Evolutionary conservation across 2,797 vertebrate genomes (phyloP).

Genomic region (Urosaurus nigricauda): DNA sequence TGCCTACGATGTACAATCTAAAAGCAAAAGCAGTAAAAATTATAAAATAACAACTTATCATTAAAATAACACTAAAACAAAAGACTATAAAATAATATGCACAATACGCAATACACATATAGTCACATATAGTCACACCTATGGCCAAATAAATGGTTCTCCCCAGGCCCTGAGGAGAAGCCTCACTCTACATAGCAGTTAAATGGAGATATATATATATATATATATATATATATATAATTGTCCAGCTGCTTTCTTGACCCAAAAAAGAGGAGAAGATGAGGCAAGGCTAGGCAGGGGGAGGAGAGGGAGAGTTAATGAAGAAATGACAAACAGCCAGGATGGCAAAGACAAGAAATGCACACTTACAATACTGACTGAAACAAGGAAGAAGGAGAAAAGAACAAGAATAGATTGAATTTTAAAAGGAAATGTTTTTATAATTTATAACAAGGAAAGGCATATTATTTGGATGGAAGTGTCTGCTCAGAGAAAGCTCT

Average conservation of each 20-base stretch:
- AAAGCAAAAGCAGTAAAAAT: too few relatives aligned
- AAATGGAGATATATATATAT: background rate
- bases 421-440: too few relatives aligned
- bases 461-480: background rate
- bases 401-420: background rate
- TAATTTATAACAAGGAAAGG: background rate
- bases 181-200: background rate
- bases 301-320: too few relatives aligned
- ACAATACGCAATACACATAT: background rate
- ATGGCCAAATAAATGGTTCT: background rate
- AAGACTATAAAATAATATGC: too few relatives aligned
- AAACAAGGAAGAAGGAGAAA: background rate
- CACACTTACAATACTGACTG: too few relatives aligned
- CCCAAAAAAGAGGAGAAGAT: background rate
- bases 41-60: too few relatives aligned
- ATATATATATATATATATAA: too few relatives aligned
- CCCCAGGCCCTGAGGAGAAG: background rate
- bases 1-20: too few relatives aligned
- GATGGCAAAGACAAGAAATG: background rate
- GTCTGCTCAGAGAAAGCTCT: background rate
- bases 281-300: rapidly evolving
- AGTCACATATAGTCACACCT: background rate
- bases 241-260: background rate
- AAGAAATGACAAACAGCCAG: background rate
- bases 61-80: too few relatives aligned